A percentile compares a stretch with the other conserved stretches of the same genome.
phyloP scores from a whole-genome alignment of 2,113 vertebrate species.

The Pangasianodon hypophthalmus region DNA sequence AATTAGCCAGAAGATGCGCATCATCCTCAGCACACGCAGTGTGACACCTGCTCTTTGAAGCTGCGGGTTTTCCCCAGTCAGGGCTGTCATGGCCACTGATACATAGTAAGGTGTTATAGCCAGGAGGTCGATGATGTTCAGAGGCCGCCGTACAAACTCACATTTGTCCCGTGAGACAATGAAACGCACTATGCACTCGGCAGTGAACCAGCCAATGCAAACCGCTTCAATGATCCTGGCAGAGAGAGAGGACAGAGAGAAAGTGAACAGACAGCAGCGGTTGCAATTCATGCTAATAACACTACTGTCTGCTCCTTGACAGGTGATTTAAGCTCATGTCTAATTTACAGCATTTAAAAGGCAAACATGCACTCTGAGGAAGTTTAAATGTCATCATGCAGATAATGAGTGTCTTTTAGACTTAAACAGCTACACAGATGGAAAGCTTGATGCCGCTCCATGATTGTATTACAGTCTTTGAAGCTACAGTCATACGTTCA shows the following conservation, averaged over 20 bases:
- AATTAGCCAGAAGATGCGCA: conserved; percentile 99
- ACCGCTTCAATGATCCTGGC: conserved; percentile 93
- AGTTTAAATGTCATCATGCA: conserved; percentile 42
- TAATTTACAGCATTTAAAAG: conserved; percentile 35
- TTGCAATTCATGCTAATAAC: conserved; percentile 26
- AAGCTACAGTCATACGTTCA: not conserved
- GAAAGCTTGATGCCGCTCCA: conserved; percentile 8
- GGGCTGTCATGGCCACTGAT: conserved; percentile 84
- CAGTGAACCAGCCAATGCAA: conserved; percentile 99
- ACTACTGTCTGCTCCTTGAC: not conserved
- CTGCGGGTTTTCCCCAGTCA: conserved; percentile 89
- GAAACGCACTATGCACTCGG: conserved; percentile 95
- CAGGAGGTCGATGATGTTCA: conserved; percentile 96
- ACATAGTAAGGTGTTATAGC: conserved; percentile 97
- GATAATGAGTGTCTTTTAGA: conserved; percentile 19
- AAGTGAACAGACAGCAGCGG: conserved; percentile 17
- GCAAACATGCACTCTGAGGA: conserved; percentile 40
- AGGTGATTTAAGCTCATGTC: not conserved
- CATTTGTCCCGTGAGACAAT: conserved; percentile 95
- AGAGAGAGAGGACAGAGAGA: conserved; percentile 31
- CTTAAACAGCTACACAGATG: conserved; percentile 3
- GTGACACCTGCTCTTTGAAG: conserved; percentile 95
- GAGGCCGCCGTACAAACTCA: conserved; percentile 92
- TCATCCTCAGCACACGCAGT: conserved; percentile 94
- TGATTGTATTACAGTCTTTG: not conserved